Evolutionary conservation across 2,888 invertebrate genomes (phyloP), one percentile per base, ranked within the genome.

Genomic region (Deroplatys truncata): DNA sequence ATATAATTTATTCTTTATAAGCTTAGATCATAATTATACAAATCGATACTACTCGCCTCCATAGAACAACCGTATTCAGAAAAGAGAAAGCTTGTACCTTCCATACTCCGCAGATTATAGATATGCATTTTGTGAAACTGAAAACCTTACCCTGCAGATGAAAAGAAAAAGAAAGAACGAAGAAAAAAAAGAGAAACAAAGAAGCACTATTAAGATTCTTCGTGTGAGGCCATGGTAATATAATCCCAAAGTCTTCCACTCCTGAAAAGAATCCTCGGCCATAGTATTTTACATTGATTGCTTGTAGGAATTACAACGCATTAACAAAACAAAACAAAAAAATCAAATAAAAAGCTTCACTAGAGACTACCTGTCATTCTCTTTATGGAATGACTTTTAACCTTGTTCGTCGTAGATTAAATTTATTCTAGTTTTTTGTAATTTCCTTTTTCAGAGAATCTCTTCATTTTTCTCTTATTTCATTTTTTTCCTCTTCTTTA

Each of bases 401-500:
- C n/a, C 87, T 83, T 83, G 83, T 35, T 87, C 87, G 43, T 87
- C 87, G 43, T 87, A 87, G 83, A 83, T 83, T 87, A 87, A 83
- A 83, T 82, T 87, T 87, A 87, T 83, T 82, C 82, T 87, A 87
- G 13, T 83, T 87, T 85, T 87, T 83, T 87, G 83, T 87, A 87
- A 83, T 83, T 82, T 87, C 82, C 82, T 87, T 87, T 87, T 84
- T 84, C 35, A 13, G 28, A 86, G 86, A 82, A 82, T 56, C 16
- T 86, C 72, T 82, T 87, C 28, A 31, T 31, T 13, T 87, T 83
- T 28, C 83, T 87, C 83, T 72, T 72, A 72, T 72, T 72, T 72
- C 56, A 72, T 20, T 20, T 72, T 49, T 72, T 25, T 72, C 56
- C 25, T 72, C 56, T 72, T 72, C 25, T 72, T 72, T 25, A 20